These are phyloP conservation scores for Drosophila colorata DNA, from an alignment of 2,888 invertebrate species.

Conservation along the genomic window DNA sequence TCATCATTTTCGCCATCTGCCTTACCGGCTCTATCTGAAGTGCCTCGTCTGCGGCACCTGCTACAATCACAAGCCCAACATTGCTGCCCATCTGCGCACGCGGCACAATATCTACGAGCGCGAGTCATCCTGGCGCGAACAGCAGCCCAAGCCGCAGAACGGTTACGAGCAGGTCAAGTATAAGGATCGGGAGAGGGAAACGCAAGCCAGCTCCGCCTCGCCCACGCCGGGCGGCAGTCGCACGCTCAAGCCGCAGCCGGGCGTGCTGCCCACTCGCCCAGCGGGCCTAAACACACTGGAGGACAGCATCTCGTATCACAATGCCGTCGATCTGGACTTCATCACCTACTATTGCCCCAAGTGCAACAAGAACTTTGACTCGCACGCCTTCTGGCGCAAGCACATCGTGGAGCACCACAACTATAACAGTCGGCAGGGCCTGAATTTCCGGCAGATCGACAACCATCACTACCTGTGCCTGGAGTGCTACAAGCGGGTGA, in stretches of 20 bases:
- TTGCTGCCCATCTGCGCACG: conserved; percentile 77
- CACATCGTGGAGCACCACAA: conserved; percentile 83
- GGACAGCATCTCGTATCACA: conserved; percentile 81
- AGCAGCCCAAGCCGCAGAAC: conserved; percentile 44
- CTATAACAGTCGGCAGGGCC: conserved; percentile 76
- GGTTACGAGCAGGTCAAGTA: conserved; percentile 15
- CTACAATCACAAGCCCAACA: conserved; percentile 83
- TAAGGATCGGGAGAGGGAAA: conserved; percentile 11
- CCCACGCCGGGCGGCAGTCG: conserved; percentile 49
- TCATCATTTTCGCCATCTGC: conserved; percentile 82
- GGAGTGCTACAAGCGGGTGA: conserved; percentile 82
- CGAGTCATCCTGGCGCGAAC: conserved; percentile 45
- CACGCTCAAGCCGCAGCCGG: conserved; percentile 49
- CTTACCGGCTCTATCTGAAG: conserved; percentile 78
- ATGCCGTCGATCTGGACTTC: conserved; percentile 82
- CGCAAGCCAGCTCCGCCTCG: conserved; percentile 30
- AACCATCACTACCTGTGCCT: conserved; percentile 81
- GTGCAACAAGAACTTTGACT: conserved; percentile 79
- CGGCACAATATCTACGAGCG: conserved; percentile 78
- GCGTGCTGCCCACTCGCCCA: conserved; percentile 59
- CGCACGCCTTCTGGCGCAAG: conserved; percentile 83
- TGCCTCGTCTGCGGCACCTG: conserved; percentile 81
- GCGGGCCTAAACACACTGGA: conserved; percentile 79
- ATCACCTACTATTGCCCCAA: conserved; percentile 81
- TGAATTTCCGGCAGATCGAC: conserved; percentile 82